Evolutionary conservation across 2,113 vertebrate genomes (phyloP).

Genomic region (Rhinoderma darwinii): DNA sequence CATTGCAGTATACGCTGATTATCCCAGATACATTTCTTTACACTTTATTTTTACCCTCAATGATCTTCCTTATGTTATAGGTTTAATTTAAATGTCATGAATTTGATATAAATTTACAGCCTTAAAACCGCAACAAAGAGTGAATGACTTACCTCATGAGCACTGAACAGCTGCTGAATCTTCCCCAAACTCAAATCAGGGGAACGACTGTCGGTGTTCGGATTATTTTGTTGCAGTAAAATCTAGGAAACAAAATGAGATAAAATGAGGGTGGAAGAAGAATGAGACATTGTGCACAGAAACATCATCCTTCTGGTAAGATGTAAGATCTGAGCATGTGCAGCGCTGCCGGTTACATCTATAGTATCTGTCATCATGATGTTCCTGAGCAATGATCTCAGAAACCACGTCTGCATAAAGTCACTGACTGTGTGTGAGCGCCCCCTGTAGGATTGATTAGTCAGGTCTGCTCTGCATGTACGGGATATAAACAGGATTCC

Average conservation of each 20-base stretch:
- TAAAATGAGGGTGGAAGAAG: background rate
- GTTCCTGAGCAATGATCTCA: too few species aligned
- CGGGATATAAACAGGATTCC: background rate
- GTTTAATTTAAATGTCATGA: too few species aligned
- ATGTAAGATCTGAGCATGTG: background rate
- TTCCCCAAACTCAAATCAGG: conserved; percentile 8
- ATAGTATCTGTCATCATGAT: background rate
- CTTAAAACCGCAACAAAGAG: background rate
- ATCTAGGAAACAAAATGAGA: background rate
- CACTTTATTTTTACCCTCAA: too few species aligned
- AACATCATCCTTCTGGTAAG: too few species aligned
- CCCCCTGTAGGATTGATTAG: background rate
- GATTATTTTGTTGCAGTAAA: background rate
- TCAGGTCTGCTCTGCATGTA: background rate
- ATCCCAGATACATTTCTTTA: too few species aligned
- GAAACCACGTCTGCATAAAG: too few species aligned
- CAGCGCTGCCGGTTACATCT: background rate
- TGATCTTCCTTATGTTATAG: too few species aligned
- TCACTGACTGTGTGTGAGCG: too few species aligned
- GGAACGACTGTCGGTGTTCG: background rate
- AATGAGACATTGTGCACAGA: too few species aligned
- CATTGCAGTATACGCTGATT: too few species aligned
- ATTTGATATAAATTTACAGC: too few species aligned
- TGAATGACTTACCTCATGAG: background rate
- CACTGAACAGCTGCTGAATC: conserved; percentile 36